A percentile compares a stretch with the other conserved stretches of the same genome.
These are phyloP conservation scores for Pollenia labialis DNA, from an alignment of 2,888 invertebrate genomes.

Conservation along the genomic window DNA sequence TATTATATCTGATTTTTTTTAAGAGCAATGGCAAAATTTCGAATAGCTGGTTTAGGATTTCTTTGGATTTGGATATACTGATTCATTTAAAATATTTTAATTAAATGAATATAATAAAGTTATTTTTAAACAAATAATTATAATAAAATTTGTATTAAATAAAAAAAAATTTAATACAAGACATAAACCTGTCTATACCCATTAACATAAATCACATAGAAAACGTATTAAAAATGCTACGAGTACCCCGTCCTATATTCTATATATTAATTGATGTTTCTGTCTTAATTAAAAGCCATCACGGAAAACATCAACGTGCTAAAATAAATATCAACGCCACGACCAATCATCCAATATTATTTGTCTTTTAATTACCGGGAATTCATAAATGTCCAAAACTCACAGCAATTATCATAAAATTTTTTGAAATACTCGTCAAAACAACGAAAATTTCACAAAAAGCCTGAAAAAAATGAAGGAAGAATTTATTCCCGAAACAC, in stretches of 20 bases:
- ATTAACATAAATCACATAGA: constrained; percentile 61
- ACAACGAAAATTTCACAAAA: constrained; percentile 32
- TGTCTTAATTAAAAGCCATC: constrained; percentile 67
- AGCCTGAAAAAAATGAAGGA: constrained; percentile 2
- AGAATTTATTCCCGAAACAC: constrained; percentile 55
- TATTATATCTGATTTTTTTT: too few relatives aligned
- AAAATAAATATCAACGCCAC: constrained; percentile 50
- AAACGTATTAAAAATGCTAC: neutral
- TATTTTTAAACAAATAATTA: constrained; percentile 5
- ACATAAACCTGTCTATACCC: constrained; percentile 59
- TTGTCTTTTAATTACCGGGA: constrained; percentile 72
- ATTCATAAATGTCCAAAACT: constrained; percentile 72
- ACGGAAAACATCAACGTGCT: constrained; percentile 63
- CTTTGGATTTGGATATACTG: neutral
- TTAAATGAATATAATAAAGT: neutral
- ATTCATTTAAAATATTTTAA: neutral
- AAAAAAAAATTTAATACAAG: constrained; percentile 5
- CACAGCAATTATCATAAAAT: constrained; percentile 70
- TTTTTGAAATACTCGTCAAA: constrained; percentile 52
- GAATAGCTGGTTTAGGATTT: too few relatives aligned
- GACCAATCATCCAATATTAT: constrained; percentile 65
- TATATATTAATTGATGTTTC: constrained; percentile 70
- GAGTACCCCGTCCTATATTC: constrained; percentile 28
- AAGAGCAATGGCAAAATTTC: too few relatives aligned
- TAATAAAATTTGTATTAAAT: constrained; percentile 10